Evolutionary conservation across 92 coral and sea anemone genomes (phyloP).

Genomic region (Epizoanthus scotinus): DNA sequence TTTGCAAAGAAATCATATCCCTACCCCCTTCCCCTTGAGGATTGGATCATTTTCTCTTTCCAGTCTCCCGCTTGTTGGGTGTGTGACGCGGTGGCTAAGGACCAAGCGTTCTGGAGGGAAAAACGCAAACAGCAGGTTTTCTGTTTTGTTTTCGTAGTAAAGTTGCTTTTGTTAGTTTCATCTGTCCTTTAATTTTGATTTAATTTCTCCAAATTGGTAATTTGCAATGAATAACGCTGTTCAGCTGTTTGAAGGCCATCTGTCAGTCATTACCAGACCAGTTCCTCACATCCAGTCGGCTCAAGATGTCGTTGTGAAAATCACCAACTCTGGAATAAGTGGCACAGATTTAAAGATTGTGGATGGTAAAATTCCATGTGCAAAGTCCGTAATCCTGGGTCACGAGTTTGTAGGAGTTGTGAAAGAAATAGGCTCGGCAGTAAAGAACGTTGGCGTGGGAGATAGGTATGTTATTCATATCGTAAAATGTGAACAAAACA

Average conservation of each 20-base stretch:
- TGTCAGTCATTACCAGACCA: conserved; percentile 91
- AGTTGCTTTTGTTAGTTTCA: background rate
- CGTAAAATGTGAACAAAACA: background rate
- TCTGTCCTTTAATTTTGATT: background rate
- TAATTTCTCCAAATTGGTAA: background rate
- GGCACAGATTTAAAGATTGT: conserved; percentile 92
- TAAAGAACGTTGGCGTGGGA: conserved; percentile 90
- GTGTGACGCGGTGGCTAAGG: conserved; percentile 14
- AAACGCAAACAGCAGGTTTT: background rate
- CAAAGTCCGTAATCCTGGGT: conserved; percentile 90
- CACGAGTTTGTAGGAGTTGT: conserved; percentile 95
- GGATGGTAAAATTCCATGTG: conserved; percentile 82
- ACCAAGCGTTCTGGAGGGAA: conserved; percentile 4
- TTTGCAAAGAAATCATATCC: background rate
- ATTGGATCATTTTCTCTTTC: background rate
- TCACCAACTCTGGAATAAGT: conserved; percentile 86
- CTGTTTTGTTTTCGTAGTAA: background rate
- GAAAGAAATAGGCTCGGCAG: conserved; percentile 88
- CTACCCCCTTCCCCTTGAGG: conserved; percentile 7
- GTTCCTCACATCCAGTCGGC: conserved; percentile 83
- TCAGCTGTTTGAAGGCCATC: conserved; percentile 34
- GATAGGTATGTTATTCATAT: conserved; percentile 66
- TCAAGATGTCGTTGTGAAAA: conserved; percentile 84
- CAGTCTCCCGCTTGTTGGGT: conserved; percentile 1
- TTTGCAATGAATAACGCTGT: conserved; percentile 41